Conservation (phyloP, 30 jellyfish, hydroid and myxozoan genomes). For the Pelagia noctiluca region DNA sequence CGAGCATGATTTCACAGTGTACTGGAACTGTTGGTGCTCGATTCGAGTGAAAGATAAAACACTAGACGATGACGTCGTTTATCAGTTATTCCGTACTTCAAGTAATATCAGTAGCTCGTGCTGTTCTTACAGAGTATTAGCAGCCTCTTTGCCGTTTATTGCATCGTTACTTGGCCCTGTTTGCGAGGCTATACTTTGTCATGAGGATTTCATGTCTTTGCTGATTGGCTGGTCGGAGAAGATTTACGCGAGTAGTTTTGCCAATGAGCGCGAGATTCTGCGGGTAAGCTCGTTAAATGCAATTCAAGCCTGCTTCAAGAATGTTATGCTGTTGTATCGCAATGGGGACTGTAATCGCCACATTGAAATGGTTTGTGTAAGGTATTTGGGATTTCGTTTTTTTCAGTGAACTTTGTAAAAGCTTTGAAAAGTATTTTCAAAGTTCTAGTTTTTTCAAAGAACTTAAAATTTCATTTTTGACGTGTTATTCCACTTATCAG, state of each 20-base stretch:
- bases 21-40: not conserved
- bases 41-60: not conserved
- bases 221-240: slow-evolving; percentile 19
- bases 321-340: slow-evolving; percentile 1
- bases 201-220: not conserved
- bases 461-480: too few species aligned
- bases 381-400: too few species aligned
- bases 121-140: not conserved
- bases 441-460: too few species aligned
- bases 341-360: not conserved
- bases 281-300: slow-evolving; percentile 42
- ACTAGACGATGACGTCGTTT: not conserved
- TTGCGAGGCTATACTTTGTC: not conserved
- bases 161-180: not conserved
- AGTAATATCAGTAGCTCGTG: not conserved
- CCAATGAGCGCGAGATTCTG: slow-evolving; percentile 51
- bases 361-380: not conserved
- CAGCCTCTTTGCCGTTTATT: slow-evolving; percentile 7
- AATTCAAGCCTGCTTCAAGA: not conserved
- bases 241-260: slow-evolving; percentile 2
- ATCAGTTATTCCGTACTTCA: not conserved
- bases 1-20: not conserved
- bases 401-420: too few species aligned
- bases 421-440: too few species aligned
- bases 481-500: too few species aligned